Evolutionary conservation across 2,888 invertebrate species (phyloP), one percentile per base, ranked within the genome.

Genomic region (Trachelus troglodyta): DNA sequence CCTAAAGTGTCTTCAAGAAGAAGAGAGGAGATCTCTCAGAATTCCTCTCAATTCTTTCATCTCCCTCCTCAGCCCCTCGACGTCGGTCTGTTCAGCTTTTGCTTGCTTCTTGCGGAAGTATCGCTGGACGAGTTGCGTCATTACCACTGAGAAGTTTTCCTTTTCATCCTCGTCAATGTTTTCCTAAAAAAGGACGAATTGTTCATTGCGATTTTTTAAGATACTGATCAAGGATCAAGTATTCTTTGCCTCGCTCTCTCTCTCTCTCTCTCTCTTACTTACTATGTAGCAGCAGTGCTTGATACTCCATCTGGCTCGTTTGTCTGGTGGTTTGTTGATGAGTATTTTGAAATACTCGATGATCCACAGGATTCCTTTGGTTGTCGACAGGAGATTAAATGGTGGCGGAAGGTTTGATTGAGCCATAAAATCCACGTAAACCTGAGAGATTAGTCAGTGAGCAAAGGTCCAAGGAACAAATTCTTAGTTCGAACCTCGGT

Each of bases 391-490:
- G 86, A 96, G 92, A 92, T 96, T 96, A 85, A 95, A 94, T 0
- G 96, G 96, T 0, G 96, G 94, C 0, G 96, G 95, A 11, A 95
- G 92, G 1, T 94, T 93, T 1, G 95, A 94, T 84, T 95, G 94
- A 81, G 94, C 92, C 93, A 96, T 95, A 89, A 95, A 95, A 87
- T 95, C 94, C 83, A 96, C 91, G 92, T 96, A 96, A 77, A 96
- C 94, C 89, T 91, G 80, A 31, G 56, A 37, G 15, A 75, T 35
- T 34, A 23, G 12, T 69, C 12, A 34, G 23, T 31, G 11, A 35
- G 74, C 15, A 34, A 69, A 40, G 15, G 15, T 40, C 40, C 4
- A 69, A 74, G 12, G n/a, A 74, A 34, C 9, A 34, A 74, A 11
- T 12, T 23, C 15, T 23, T 2, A 33, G 40, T 40, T 68, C 15